phyloP scores from a whole-genome alignment of 2,113 vertebrate genomes.

The Ictalurus punctatus region DNA sequence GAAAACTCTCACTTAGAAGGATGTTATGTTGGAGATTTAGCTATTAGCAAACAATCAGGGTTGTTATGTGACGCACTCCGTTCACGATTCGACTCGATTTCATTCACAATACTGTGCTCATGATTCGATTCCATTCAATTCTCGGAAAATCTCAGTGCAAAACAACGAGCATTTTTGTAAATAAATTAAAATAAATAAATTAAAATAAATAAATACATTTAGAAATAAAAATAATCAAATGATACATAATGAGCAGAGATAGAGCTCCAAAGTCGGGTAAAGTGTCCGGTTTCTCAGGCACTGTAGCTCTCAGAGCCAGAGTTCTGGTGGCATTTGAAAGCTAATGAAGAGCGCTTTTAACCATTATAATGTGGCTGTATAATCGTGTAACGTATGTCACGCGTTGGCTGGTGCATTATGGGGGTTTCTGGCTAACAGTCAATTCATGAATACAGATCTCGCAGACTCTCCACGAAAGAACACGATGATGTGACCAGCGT shows the following conservation, averaged over 20 bases:
- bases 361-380: neutral
- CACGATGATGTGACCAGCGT: too few relatives aligned
- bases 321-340: neutral
- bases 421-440: neutral
- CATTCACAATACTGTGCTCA: too few relatives aligned
- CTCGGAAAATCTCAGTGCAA: neutral
- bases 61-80: neutral
- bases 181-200: neutral
- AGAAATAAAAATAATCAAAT: neutral
- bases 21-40: neutral
- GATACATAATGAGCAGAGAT: neutral
- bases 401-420: neutral
- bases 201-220: neutral
- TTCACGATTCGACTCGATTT: neutral
- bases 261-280: neutral
- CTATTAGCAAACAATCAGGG: neutral
- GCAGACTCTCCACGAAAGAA: too few relatives aligned
- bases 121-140: neutral
- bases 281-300: neutral
- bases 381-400: neutral
- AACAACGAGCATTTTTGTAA: neutral
- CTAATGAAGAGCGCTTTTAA: neutral
- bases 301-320: neutral
- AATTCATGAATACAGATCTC: too few relatives aligned
- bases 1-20: neutral